These are phyloP conservation scores for Drosophila yooni DNA, from an alignment of 2,888 invertebrate genomes.

Conservation along the genomic window DNA sequence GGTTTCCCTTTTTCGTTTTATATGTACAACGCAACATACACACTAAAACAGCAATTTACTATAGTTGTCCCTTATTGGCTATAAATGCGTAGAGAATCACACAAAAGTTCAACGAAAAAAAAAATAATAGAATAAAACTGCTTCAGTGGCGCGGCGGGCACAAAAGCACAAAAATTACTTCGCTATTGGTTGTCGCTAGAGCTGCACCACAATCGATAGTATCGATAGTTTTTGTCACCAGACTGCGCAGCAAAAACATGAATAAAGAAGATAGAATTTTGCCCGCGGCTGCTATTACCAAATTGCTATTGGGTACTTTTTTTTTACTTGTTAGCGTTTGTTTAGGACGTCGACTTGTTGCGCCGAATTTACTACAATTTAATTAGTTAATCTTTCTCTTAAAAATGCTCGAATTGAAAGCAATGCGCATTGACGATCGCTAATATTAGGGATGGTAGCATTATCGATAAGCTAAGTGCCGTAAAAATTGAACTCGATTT, in stretches of 20 bases:
- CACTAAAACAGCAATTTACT: conserved; percentile 44
- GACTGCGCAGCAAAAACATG: conserved; percentile 38
- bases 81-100: conserved; percentile 52
- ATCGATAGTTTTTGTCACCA: conserved; percentile 38
- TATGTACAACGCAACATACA: conserved; percentile 46
- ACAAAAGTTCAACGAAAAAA: conserved; percentile 60
- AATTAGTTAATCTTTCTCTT: not conserved
- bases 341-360: conserved; percentile 1
- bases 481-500: conserved; percentile 13
- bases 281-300: conserved; percentile 36
- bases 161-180: conserved; percentile 61
- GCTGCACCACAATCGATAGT: conserved; percentile 41
- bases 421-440: conserved; percentile 42
- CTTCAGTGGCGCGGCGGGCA: conserved; percentile 63
- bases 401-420: conserved; percentile 29
- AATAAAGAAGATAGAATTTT: conserved; percentile 34
- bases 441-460: conserved; percentile 15
- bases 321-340: conserved; percentile 34
- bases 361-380: not conserved
- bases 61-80: conserved; percentile 42
- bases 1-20: conserved; percentile 7
- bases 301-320: conserved; percentile 8
- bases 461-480: conserved; percentile 13
- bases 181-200: conserved; percentile 41
- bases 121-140: conserved; percentile 56